These are phyloP conservation scores for Zelostemma sp. DNA, from an alignment of 1,140 invertebrate species.

Conservation along the genomic window DNA sequence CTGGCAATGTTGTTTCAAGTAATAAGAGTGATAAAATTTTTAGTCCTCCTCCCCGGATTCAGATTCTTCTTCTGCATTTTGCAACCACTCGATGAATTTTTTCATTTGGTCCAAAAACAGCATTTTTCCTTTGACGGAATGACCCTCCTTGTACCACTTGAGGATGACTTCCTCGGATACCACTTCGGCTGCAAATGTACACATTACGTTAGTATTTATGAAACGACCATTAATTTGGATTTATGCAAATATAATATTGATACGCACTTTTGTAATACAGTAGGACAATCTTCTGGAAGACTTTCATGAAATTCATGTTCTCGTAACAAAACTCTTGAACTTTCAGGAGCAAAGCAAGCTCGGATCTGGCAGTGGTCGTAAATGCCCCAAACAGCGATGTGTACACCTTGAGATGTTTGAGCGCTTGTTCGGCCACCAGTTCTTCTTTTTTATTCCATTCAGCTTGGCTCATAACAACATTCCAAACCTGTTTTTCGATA, in stretches of 20 bases:
- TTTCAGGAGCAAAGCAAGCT: slow-evolving; percentile 88
- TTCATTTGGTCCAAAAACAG: slow-evolving; percentile 98
- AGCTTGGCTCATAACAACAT: slow-evolving; percentile 91
- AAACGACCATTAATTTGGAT: no score
- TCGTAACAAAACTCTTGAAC: slow-evolving; percentile 98
- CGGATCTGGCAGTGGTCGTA: slow-evolving; percentile 84
- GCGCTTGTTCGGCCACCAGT: slow-evolving; percentile 92
- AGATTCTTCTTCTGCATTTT: slow-evolving; percentile 93
- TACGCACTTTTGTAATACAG: slow-evolving; percentile 92
- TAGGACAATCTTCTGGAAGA: slow-evolving; percentile 97
- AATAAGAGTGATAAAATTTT: slow-evolving; percentile 17
- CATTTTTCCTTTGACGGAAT: slow-evolving; percentile 94
- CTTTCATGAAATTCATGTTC: slow-evolving; percentile 99
- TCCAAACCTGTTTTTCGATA: slow-evolving; percentile 93
- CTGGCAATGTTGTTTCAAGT: slow-evolving; percentile 61
- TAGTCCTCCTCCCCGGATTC: slow-evolving; percentile 71
- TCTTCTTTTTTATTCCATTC: slow-evolving; percentile 99
- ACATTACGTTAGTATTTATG: slow-evolving; percentile 8
- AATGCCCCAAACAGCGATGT: slow-evolving; percentile 89
- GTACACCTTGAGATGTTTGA: slow-evolving; percentile 90
- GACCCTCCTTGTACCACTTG: slow-evolving; percentile 94
- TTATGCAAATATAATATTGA: slow-evolving; percentile 12
- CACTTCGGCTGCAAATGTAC: slow-evolving; percentile 77
- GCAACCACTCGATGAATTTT: slow-evolving; percentile 96
- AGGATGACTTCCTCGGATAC: slow-evolving; percentile 92